Percentiles rank a stretch among this genome's conserved stretches.
Evolutionary conservation across 2,797 vertebrate species (phyloP).

Genomic region (Cyclura pinguis): DNA sequence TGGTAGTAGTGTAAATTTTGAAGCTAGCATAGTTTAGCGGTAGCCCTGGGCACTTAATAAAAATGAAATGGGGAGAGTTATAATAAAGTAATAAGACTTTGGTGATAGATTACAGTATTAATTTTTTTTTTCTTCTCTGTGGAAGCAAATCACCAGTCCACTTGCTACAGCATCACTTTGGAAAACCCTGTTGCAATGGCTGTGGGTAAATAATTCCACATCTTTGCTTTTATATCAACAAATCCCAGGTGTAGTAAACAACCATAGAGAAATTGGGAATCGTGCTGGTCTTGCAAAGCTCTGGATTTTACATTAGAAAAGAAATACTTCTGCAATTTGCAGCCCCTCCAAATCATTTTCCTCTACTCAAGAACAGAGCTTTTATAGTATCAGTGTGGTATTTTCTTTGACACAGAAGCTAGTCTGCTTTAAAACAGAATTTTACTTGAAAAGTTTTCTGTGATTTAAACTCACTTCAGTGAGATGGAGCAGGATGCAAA

Average conservation of each 20-base stretch:
- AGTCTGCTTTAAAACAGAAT: not conserved
- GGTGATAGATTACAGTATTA: constrained; percentile 41
- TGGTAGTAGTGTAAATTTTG: constrained; percentile 39
- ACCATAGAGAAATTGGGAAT: constrained; percentile 27
- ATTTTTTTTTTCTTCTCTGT: not conserved
- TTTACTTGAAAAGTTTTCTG: constrained; percentile 33
- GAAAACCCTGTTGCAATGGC: constrained; percentile 31
- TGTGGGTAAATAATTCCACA: constrained; percentile 8
- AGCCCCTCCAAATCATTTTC: constrained; percentile 30
- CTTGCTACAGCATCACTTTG: constrained; percentile 23
- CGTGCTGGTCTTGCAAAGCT: constrained; percentile 25
- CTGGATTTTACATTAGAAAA: constrained; percentile 14
- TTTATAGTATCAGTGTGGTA: constrained; percentile 11
- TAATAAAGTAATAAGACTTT: constrained; percentile 49
- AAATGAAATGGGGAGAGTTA: constrained; percentile 34
- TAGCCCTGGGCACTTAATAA: constrained; percentile 43
- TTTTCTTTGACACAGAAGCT: not conserved
- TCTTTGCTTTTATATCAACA: constrained; percentile 3
- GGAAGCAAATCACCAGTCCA: not conserved
- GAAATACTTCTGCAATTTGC: constrained; percentile 26
- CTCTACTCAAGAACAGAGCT: not conserved
- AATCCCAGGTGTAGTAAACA: constrained; percentile 48
- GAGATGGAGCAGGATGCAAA: not conserved
- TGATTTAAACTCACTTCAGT: not conserved
- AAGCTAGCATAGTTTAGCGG: constrained; percentile 36